These are phyloP conservation scores for Morone chrysops DNA, from an alignment of 2,113 vertebrate genomes.

Conservation along the genomic window DNA sequence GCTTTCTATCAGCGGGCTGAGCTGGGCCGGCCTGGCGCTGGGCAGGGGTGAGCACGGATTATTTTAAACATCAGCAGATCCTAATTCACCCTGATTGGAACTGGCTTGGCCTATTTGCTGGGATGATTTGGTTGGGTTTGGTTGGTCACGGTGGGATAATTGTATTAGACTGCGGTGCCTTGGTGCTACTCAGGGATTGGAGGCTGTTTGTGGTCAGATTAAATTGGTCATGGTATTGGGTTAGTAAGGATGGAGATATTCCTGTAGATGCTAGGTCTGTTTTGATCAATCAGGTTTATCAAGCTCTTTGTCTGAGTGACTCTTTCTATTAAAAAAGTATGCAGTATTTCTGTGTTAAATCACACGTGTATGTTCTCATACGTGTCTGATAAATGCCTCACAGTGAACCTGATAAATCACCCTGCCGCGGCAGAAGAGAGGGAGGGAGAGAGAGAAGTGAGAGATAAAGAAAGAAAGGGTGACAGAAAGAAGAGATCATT, in stretches of 20 bases:
- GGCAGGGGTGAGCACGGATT: slow-evolving; percentile 65
- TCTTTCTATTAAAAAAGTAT: slow-evolving; percentile 1
- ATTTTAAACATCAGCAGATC: slow-evolving; percentile 70
- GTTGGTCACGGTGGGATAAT: slow-evolving; percentile 62
- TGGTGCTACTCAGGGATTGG: slow-evolving; percentile 35
- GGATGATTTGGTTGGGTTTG: slow-evolving; percentile 61
- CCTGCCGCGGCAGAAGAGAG: slow-evolving; percentile 41
- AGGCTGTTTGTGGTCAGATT: slow-evolving; percentile 62
- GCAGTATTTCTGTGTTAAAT: slow-evolving; percentile 24
- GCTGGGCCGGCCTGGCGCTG: slow-evolving; percentile 30
- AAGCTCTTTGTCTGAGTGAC: slow-evolving; percentile 16
- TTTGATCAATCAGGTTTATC: slow-evolving; percentile 13
- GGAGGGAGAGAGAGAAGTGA: slow-evolving; percentile 20
- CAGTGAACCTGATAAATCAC: slow-evolving; percentile 71
- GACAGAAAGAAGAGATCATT: slow-evolving; percentile 75
- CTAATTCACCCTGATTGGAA: slow-evolving; percentile 65
- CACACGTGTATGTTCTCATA: slow-evolving; percentile 50
- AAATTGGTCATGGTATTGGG: slow-evolving; percentile 68
- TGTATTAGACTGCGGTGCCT: slow-evolving; percentile 59
- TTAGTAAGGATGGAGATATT: slow-evolving; percentile 58
- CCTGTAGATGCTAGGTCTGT: slow-evolving; percentile 9
- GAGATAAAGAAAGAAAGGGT: slow-evolving; percentile 66
- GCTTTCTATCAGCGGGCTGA: slow-evolving; percentile 73
- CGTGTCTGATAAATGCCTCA: slow-evolving; percentile 69
- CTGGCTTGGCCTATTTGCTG: slow-evolving; percentile 57